phyloP scores from a whole-genome alignment of 1,140 invertebrate genomes.

The Nautilus pompilius region DNA sequence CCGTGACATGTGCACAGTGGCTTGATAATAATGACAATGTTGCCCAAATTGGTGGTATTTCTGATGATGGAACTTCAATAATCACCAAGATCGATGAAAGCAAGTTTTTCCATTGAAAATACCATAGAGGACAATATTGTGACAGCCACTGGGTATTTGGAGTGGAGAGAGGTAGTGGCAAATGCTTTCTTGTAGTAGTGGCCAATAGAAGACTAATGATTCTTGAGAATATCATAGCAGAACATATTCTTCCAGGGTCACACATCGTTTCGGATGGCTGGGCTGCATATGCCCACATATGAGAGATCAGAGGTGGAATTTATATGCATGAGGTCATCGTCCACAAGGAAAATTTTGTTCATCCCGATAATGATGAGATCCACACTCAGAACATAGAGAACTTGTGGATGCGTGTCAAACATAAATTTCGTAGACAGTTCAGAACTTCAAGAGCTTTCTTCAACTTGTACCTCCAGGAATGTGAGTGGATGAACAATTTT shows the following conservation, averaged over 20 bases:
- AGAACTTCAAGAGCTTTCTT: constrained; percentile 5
- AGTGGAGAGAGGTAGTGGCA: constrained; percentile 6
- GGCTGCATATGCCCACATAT: constrained; percentile 8
- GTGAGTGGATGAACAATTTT: constrained; percentile 1
- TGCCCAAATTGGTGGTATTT: constrained; percentile 6
- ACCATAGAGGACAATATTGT: constrained; percentile 10
- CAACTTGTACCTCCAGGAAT: constrained; percentile 7
- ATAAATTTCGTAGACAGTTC: constrained; percentile 8
- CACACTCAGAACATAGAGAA: constrained; percentile 13
- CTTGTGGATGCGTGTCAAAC: constrained; percentile 10
- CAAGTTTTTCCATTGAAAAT: constrained; percentile 20
- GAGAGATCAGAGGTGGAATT: constrained; percentile 5
- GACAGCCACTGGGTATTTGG: constrained; percentile 24
- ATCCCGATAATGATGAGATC: constrained; percentile 8
- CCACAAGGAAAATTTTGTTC: constrained; percentile 10
- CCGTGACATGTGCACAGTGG: constrained; percentile 3
- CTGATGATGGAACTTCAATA: background rate
- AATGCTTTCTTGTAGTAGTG: constrained; percentile 10
- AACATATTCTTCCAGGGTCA: constrained; percentile 11
- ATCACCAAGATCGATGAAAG: constrained; percentile 15
- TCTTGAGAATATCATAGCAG: constrained; percentile 7
- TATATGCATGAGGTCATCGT: constrained; percentile 10
- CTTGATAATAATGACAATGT: too few relatives aligned
- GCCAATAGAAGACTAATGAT: constrained; percentile 8
- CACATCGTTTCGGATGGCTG: constrained; percentile 18